Percentiles rank a stretch among this genome's conserved stretches.
phyloP scores from a whole-genome alignment of 2,888 invertebrate species.

The Eupeodes latifasciatus region DNA sequence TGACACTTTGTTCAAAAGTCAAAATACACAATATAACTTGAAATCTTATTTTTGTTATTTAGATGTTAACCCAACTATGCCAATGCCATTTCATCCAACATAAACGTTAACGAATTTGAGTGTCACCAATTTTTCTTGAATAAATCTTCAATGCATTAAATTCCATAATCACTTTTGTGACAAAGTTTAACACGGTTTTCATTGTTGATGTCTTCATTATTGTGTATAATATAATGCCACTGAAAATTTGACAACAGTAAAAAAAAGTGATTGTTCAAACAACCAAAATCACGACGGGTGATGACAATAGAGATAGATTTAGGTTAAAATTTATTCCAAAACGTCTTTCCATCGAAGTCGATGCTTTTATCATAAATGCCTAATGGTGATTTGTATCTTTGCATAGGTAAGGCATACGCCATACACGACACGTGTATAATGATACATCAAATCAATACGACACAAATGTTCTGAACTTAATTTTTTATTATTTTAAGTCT shows the following conservation, averaged over 20 bases:
- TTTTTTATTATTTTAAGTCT: neutral
- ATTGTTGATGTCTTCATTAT: conserved; percentile 30
- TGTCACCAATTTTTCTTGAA: conserved; percentile 24
- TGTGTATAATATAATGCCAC: neutral
- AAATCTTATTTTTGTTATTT: no score
- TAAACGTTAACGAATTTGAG: neutral
- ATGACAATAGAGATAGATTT: neutral
- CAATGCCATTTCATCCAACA: neutral
- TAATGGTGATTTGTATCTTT: no score
- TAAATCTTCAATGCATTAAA: conserved; percentile 48
- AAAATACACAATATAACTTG: no score
- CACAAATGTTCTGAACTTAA: conserved; percentile 16
- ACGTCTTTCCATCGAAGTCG: neutral
- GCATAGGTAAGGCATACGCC: no score
- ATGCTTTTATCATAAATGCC: neutral
- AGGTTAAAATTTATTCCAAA: conserved; percentile 22
- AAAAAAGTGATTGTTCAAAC: neutral
- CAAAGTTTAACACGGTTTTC: conserved; percentile 19
- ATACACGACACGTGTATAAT: neutral
- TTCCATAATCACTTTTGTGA: conserved; percentile 32
- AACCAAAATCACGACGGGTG: neutral
- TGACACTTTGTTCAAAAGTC: no score
- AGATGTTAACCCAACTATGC: neutral
- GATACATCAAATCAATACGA: conserved; percentile 3
- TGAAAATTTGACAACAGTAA: neutral